Percentiles rank a stretch among this genome's conserved stretches.
Evolutionary conservation across 2,113 vertebrate genomes (phyloP).

Genomic region (Oxyura jamaicensis): DNA sequence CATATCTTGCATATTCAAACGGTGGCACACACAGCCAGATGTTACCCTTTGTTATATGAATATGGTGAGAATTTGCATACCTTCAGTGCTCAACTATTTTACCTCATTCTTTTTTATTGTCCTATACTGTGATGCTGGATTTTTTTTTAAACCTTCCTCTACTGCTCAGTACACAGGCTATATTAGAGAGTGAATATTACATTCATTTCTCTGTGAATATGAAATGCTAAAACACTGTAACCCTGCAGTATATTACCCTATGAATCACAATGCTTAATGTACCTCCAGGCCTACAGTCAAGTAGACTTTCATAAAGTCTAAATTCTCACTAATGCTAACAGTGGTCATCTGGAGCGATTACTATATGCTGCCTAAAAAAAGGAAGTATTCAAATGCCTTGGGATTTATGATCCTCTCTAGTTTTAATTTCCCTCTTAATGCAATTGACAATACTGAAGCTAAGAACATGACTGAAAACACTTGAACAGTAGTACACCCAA

Average conservation of each 20-base stretch:
- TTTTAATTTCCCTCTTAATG: neutral
- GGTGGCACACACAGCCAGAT: neutral
- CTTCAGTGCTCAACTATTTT: neutral
- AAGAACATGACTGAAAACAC: neutral
- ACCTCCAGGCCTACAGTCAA: neutral
- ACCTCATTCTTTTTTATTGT: neutral
- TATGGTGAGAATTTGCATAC: neutral
- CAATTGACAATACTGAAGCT: neutral
- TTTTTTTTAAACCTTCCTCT: neutral
- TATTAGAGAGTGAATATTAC: neutral
- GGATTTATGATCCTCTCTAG: neutral
- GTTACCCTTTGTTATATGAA: neutral
- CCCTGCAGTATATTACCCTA: neutral
- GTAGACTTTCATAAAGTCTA: neutral
- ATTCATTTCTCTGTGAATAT: neutral
- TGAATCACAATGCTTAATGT: neutral
- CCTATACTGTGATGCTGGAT: neutral
- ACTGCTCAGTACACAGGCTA: neutral
- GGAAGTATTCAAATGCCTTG: neutral
- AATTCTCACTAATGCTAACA: neutral
- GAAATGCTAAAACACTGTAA: neutral
- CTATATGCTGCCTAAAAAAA: neutral
- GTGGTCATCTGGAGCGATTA: neutral
- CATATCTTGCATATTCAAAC: neutral
- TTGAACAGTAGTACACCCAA: neutral